These are phyloP conservation scores for Caenorhabditis briggsae DNA, from an alignment of 1,140 invertebrate genomes.

Conservation along the genomic window DNA sequence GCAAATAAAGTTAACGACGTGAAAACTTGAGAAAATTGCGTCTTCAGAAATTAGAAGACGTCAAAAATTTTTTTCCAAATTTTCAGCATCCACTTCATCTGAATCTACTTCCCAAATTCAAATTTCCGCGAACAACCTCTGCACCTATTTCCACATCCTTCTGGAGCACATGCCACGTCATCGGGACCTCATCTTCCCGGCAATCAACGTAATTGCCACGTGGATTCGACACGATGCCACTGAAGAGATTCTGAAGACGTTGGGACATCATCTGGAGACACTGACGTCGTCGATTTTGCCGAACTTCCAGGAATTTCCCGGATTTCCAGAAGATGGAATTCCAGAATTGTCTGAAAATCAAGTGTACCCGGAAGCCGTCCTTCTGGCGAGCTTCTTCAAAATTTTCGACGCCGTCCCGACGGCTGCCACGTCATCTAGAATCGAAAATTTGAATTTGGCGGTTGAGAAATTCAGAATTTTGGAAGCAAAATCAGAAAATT, in stretches of 20 bases:
- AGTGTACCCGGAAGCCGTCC: neutral
- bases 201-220: neutral
- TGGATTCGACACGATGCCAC: neutral
- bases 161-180: neutral
- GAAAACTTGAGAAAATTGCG: too few relatives aligned
- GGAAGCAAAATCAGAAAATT: neutral
- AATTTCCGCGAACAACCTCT: neutral
- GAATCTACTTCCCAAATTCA: neutral
- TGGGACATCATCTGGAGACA: neutral
- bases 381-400: constrained; percentile 41
- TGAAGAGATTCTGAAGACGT: neutral
- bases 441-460: neutral
- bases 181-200: neutral
- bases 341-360: neutral
- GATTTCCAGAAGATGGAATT: neutral
- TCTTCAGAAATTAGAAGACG: too few relatives aligned
- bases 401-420: neutral
- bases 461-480: neutral
- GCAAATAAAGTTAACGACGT: too few relatives aligned
- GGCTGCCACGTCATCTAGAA: neutral
- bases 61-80: too few relatives aligned
- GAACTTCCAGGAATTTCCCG: neutral
- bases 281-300: neutral
- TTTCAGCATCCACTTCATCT: neutral
- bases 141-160: constrained; percentile 6